A percentile compares a stretch with the other conserved stretches of the same genome.
Evolutionary conservation across 35 echinoderm and acorn worm genomes (phyloP).

Genomic region (Heliocidaris tuberculata): DNA sequence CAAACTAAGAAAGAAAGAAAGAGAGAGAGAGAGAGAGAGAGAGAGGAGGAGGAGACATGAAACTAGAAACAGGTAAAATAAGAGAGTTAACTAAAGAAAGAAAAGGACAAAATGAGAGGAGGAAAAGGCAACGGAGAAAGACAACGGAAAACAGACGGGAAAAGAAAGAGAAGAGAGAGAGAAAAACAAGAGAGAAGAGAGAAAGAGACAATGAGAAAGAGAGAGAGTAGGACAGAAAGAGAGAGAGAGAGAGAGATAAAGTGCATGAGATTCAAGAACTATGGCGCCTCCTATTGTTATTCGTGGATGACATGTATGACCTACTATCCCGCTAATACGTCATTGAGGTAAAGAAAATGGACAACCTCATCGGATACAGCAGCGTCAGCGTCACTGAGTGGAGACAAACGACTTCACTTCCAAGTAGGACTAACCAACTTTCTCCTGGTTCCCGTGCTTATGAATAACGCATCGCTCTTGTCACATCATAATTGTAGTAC

Average conservation of each 20-base stretch:
- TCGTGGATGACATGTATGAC: background rate
- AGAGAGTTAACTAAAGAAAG: too few species aligned
- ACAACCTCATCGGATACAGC: background rate
- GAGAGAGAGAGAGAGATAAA: background rate
- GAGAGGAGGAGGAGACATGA: too few species aligned
- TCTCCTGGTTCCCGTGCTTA: background rate
- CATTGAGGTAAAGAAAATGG: background rate
- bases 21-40: too few species aligned
- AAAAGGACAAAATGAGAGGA: too few species aligned
- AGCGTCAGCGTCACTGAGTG: background rate
- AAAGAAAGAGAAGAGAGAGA: background rate
- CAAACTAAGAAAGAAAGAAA: too few species aligned
- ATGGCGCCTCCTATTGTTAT: background rate
- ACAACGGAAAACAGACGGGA: background rate
- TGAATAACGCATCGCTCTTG: background rate
- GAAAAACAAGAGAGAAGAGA: background rate
- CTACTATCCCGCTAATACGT: background rate
- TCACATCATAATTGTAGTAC: constrained; percentile 12
- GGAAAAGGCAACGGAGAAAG: background rate
- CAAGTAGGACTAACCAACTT: background rate
- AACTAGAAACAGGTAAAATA: too few species aligned
- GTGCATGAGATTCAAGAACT: background rate
- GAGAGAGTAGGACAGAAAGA: background rate
- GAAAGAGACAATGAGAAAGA: background rate
- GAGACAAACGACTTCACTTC: background rate